phyloP scores from a whole-genome alignment of 64 coral and sea anemone species.

The Trachythela sp. region DNA sequence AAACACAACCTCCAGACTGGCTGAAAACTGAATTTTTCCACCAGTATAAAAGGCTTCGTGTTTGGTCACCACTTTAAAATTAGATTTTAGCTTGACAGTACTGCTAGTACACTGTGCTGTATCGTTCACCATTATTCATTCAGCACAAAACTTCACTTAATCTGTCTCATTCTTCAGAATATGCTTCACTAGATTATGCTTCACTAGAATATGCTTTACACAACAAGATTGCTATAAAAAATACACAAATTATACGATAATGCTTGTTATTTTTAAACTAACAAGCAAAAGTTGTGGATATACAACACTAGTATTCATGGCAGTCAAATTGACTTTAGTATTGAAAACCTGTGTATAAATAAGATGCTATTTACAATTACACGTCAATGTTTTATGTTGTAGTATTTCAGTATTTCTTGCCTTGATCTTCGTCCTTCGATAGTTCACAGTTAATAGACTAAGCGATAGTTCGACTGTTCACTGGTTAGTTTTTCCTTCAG shows the following conservation, averaged over 20 bases:
- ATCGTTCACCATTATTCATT: neutral
- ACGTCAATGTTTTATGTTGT: too few species aligned
- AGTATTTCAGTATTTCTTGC: too few species aligned
- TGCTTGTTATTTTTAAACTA: neutral
- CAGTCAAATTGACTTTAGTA: too few species aligned
- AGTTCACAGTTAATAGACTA: too few species aligned
- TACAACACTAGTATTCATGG: too few species aligned
- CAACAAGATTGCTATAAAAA: neutral
- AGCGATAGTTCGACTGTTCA: too few species aligned
- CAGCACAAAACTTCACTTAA: neutral
- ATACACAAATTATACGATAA: neutral
- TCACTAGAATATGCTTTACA: too few species aligned
- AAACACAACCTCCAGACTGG: constrained; percentile 68
- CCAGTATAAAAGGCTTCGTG: constrained; percentile 94
- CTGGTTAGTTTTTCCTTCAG: too few species aligned
- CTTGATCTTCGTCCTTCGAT: too few species aligned
- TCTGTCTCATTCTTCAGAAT: neutral
- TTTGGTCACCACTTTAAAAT: constrained; percentile 73
- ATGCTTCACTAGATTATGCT: neutral
- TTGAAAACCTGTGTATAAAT: too few species aligned
- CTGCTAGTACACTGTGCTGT: neutral
- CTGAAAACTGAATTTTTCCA: constrained; percentile 96
- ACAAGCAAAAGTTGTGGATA: neutral
- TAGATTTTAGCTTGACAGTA: neutral
- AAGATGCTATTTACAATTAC: too few species aligned